Conservation (phyloP, 1,140 invertebrate species). For the Drosophila grimshawi region DNA sequence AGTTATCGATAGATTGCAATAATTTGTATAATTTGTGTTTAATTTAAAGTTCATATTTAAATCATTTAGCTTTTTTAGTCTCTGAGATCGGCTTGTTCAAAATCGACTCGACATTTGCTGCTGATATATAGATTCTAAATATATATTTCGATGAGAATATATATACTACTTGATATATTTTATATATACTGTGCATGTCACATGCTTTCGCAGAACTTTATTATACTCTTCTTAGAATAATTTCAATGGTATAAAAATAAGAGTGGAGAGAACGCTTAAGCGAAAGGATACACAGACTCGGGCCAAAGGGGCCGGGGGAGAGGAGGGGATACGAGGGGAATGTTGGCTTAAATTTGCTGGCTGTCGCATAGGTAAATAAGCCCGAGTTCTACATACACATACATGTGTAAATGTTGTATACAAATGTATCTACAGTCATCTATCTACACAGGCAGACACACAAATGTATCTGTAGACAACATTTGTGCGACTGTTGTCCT, state of each 20-base stretch:
- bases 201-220: too few relatives aligned
- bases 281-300: conserved; percentile 16
- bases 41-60: too few relatives aligned
- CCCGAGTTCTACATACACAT: conserved; percentile 34
- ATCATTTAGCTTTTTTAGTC: too few relatives aligned
- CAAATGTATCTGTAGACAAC: conserved; percentile 27
- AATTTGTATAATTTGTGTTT: too few relatives aligned
- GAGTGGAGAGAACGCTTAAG: conserved; percentile 10
- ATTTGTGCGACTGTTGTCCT: conserved; percentile 22
- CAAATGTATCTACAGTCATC: conserved; percentile 3
- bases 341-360: conserved; percentile 49
- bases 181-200: too few relatives aligned
- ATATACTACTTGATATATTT: too few relatives aligned
- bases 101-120: too few relatives aligned
- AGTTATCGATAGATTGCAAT: too few relatives aligned
- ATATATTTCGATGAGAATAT: too few relatives aligned
- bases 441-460: background rate
- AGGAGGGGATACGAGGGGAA: conserved; percentile 16
- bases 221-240: too few relatives aligned
- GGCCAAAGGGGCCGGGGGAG: background rate
- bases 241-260: background rate
- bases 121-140: too few relatives aligned
- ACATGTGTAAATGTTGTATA: background rate
- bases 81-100: too few relatives aligned
- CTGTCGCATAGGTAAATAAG: conserved; percentile 52